These are phyloP conservation scores for Heliornis fulica DNA, from an alignment of 2,113 vertebrate genomes.

Conservation along the genomic window DNA sequence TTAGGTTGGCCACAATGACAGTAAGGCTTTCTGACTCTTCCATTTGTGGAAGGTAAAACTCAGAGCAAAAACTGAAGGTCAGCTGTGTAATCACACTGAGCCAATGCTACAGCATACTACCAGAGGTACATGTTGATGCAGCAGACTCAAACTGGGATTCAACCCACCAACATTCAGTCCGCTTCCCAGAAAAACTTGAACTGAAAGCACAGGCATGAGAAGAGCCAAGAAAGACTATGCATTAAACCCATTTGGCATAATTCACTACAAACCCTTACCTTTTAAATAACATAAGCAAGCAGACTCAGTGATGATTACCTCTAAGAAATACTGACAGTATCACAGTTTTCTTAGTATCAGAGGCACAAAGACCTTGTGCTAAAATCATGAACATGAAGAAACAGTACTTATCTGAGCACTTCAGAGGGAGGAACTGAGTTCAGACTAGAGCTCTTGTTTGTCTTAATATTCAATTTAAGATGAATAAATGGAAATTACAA, in stretches of 20 bases:
- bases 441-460: neutral
- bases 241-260: neutral
- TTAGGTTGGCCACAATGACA: neutral
- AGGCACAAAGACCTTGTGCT: neutral
- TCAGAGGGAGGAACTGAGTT: neutral
- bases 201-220: neutral
- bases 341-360: neutral
- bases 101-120: neutral
- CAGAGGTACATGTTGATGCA: neutral
- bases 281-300: neutral
- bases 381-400: neutral
- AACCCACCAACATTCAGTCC: neutral
- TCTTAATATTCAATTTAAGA: neutral
- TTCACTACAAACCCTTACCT: neutral
- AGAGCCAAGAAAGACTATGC: neutral
- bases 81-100: neutral
- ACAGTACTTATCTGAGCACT: neutral
- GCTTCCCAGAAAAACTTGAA: neutral
- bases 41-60: neutral
- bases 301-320: neutral
- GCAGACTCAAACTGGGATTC: neutral
- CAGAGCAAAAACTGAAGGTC: neutral
- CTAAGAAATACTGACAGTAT: neutral
- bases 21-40: neutral
- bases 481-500: neutral